Evolutionary conservation across 35 echinoderm and acorn worm species (phyloP).

Genomic region (Holothuria glaberrima): DNA sequence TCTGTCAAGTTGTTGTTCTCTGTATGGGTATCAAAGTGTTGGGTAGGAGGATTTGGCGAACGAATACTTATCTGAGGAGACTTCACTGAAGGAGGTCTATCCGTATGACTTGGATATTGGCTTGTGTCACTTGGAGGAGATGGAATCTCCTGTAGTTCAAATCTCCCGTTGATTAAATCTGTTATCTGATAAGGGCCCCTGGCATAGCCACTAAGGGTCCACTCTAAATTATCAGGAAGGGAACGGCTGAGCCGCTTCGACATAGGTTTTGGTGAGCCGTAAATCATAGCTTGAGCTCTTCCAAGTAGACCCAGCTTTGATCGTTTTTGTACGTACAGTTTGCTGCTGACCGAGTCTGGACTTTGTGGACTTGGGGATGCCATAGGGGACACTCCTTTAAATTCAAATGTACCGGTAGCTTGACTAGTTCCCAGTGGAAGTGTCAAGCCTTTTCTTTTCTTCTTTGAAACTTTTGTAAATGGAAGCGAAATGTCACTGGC

Average conservation of each 20-base stretch:
- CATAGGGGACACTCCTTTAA: conserved; percentile 7
- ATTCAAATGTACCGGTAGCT: conserved; percentile 21
- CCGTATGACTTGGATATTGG: background rate
- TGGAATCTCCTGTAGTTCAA: conserved; percentile 11
- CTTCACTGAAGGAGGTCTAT: background rate
- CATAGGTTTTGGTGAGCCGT: conserved; percentile 37
- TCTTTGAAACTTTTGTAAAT: conserved; percentile 15
- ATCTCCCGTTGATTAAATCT: conserved; percentile 38
- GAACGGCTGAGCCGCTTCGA: conserved; percentile 38
- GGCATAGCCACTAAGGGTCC: conserved; percentile 34
- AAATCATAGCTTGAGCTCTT: conserved; percentile 58
- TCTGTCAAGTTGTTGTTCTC: background rate
- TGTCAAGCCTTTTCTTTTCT: conserved; percentile 41
- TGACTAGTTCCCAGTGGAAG: conserved; percentile 40
- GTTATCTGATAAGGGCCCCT: conserved; percentile 54
- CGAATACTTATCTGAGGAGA: background rate
- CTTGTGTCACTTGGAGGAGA: background rate
- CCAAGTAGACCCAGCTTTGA: conserved; percentile 39
- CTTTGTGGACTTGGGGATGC: conserved; percentile 17
- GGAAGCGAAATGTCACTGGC: background rate
- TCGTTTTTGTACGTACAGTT: conserved; percentile 44
- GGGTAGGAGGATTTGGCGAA: background rate
- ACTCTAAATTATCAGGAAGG: conserved; percentile 56
- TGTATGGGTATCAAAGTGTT: background rate
- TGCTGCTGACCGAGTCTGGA: background rate